Evolutionary conservation across 2,113 vertebrate genomes (phyloP).

Genomic region (Chamaetylas fuelleborni): DNA sequence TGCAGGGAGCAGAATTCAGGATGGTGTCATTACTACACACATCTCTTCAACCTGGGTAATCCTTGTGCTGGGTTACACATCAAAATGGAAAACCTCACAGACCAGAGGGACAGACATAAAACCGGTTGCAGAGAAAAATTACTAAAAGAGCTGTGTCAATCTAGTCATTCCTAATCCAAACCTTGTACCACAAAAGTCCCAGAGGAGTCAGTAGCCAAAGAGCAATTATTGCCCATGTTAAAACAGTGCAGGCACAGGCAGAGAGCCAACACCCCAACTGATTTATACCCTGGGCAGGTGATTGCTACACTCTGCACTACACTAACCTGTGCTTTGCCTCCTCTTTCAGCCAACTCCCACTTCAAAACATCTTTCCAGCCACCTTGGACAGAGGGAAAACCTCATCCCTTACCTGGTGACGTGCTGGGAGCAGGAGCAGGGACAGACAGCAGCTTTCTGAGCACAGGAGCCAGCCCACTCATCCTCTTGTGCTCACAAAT

Average conservation of each 20-base stretch:
- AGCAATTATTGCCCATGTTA: background rate
- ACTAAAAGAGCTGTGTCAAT: background rate
- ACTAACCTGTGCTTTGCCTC: background rate
- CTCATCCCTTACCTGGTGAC: background rate
- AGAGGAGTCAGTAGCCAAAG: background rate
- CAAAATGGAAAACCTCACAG: background rate
- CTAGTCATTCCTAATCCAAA: background rate
- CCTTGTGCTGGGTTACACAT: background rate
- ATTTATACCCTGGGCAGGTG: background rate
- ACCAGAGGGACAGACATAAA: background rate
- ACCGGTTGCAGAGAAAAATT: background rate
- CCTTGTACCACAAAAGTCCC: background rate
- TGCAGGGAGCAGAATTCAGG: background rate
- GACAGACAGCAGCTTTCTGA: background rate
- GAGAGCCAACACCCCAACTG: background rate
- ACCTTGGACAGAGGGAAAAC: background rate
- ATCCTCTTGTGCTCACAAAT: background rate
- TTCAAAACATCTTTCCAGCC: background rate
- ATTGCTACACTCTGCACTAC: background rate
- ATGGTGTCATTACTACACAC: background rate
- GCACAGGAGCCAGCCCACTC: background rate
- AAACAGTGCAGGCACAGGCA: background rate
- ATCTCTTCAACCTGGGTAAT: background rate
- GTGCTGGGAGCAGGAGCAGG: accelerated
- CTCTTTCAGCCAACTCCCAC: background rate